Evolutionary conservation across 2,797 vertebrate species (phyloP), one percentile per base, ranked within the genome.

Genomic region (Eremophila alpestris): DNA sequence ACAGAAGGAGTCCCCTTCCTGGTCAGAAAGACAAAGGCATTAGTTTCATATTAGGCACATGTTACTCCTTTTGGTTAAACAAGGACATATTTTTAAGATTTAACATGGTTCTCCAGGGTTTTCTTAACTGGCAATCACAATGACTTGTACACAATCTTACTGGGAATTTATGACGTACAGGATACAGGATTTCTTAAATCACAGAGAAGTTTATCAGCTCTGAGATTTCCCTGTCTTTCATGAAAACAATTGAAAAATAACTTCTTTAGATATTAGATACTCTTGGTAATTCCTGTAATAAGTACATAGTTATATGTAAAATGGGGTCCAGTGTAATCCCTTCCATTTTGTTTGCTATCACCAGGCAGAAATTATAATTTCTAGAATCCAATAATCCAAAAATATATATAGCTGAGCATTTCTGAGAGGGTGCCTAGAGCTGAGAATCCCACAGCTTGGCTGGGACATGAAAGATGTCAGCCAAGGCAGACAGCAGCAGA

Each of bases 391-490:
- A 4, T 45, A 68, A 73, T 43, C 59, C 24, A 56, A 52, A 91
- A 84, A 63, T 56, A 83, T 13, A 40, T 27, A 10, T 38, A 82
- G 41, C 79, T 63, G 76, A 83, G 45, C 27, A 36, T 91, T 93
- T 91, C 76, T 79, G 73, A 90, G 76, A 87, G 34, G 17, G 9
- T 4, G 17, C 58, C 54, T 71, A 41, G 65, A 90, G 69, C 51
- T 91, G 77, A 79, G 73, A 91, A 62, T 65, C 58, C 60, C 79
- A 20, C 43, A 90, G 73, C 38, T 75, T 92, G 73, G 43, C 82
- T 86, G 69, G 48, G 70, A 81, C 83, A 64, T 82, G 73, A 76
- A 73, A 77, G 80, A 81, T 70, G 85, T 70, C 91, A 91, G 63
- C 73, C 36, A 63, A 91, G 65, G 89, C 69, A 96, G 70, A 74